phyloP scores from a whole-genome alignment of 2,113 vertebrate genomes.

The Chaetura pelagica region DNA sequence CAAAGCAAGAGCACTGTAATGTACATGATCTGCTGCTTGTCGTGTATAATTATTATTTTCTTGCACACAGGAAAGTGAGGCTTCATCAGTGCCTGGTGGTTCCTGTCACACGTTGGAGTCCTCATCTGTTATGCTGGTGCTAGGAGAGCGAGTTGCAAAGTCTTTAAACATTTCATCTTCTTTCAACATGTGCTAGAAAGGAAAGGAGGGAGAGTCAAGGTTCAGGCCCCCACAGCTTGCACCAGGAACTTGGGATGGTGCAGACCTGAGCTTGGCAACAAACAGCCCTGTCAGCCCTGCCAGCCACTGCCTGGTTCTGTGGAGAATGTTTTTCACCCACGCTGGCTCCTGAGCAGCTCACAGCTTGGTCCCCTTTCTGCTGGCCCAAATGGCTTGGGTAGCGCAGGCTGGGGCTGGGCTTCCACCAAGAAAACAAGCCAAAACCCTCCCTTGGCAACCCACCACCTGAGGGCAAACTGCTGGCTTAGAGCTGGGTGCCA shows the following conservation, averaged over 20 bases:
- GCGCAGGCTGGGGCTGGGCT: background rate
- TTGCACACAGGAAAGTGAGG: background rate
- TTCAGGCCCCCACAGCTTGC: background rate
- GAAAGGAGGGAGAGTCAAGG: background rate
- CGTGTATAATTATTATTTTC: background rate
- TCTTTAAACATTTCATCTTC: slow-evolving; percentile 96
- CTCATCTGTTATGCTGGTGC: slow-evolving; percentile 90
- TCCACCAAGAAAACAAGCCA: background rate
- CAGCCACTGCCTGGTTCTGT: background rate
- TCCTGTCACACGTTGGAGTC: slow-evolving; percentile 88
- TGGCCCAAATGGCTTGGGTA: accelerated
- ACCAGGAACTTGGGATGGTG: background rate
- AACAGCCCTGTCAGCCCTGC: accelerated
- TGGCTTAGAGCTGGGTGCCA: accelerated
- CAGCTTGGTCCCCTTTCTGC: background rate
- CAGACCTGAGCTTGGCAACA: background rate
- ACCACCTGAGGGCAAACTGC: accelerated
- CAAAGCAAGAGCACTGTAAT: background rate
- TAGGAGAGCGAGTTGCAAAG: slow-evolving; percentile 84
- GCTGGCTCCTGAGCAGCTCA: background rate
- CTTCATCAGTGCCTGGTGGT: background rate
- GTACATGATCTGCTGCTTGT: background rate
- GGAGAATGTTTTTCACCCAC: accelerated
- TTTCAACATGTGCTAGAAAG: slow-evolving; percentile 93
- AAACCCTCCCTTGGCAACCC: background rate